Percentiles rank a stretch among this genome's conserved stretches.
phyloP scores from a whole-genome alignment of 2,888 invertebrate genomes.

The Morinoia aosen region DNA sequence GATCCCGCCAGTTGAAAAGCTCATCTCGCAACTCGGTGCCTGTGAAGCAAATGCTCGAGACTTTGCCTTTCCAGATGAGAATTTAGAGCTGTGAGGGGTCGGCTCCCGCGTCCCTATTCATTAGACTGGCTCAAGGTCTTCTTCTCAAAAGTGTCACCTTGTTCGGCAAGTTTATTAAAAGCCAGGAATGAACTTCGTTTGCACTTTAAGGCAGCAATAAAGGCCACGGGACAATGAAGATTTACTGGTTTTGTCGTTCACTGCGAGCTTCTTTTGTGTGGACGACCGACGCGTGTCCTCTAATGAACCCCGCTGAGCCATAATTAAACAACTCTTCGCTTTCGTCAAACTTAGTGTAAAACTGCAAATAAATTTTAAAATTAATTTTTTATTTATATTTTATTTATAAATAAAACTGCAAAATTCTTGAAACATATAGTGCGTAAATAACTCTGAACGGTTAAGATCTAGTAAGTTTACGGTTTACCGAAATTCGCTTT shows the following conservation, averaged over 20 bases:
- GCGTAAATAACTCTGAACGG: too few relatives aligned
- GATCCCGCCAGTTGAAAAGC: background rate
- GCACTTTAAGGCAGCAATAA: background rate
- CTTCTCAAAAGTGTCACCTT: background rate
- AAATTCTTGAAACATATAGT: too few relatives aligned
- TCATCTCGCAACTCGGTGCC: background rate
- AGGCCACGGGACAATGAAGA: background rate
- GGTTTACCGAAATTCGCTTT: background rate
- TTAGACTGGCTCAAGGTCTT: conserved; percentile 2
- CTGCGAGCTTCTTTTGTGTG: background rate
- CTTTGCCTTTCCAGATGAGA: conserved; percentile 4
- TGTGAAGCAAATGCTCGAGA: background rate
- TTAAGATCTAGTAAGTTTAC: too few relatives aligned
- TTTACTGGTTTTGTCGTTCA: background rate
- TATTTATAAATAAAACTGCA: too few relatives aligned
- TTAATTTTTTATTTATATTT: too few relatives aligned
- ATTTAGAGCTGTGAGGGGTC: background rate
- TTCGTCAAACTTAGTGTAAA: background rate
- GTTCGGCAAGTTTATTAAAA: conserved; percentile 3
- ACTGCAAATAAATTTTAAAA: too few relatives aligned
- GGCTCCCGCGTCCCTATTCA: background rate
- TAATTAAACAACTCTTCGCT: background rate
- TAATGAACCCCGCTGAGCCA: background rate
- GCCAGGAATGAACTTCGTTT: background rate
- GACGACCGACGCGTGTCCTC: background rate